Percentiles rank a stretch among this genome's conserved stretches.
These are phyloP conservation scores for Natator depressus DNA, from an alignment of 2,113 vertebrate species.

Conservation along the genomic window DNA sequence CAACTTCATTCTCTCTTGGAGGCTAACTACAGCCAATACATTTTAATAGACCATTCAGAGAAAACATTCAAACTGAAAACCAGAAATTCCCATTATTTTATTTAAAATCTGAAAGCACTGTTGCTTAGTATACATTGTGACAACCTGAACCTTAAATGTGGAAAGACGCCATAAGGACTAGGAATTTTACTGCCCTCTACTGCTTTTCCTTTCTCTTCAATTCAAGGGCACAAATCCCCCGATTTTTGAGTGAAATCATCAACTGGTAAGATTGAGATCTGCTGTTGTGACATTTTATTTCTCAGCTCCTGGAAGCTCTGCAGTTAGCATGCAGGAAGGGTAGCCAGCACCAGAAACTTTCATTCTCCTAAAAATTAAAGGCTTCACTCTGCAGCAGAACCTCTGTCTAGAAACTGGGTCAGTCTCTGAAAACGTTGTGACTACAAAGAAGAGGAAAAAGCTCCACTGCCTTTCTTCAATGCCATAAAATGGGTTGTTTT, in stretches of 20 bases:
- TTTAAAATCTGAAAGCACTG: background rate
- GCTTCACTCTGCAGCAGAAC: background rate
- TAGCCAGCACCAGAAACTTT: background rate
- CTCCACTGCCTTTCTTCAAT: background rate
- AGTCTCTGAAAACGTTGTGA: background rate
- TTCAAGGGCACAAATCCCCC: conserved; percentile 29
- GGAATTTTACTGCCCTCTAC: conserved; percentile 76
- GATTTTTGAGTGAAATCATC: conserved; percentile 3
- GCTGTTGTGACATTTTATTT: background rate
- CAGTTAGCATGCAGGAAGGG: background rate
- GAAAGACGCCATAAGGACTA: conserved; percentile 34
- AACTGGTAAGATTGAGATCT: background rate
- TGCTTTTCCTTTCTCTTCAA: conserved; percentile 48
- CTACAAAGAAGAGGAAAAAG: rapidly evolving
- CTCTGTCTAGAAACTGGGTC: conserved; percentile 39
- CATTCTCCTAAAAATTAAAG: background rate
- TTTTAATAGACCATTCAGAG: too few species aligned
- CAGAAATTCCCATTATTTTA: background rate
- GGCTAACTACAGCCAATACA: background rate
- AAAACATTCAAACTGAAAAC: background rate
- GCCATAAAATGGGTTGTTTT: background rate
- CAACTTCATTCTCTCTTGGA: background rate
- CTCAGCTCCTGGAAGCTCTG: background rate
- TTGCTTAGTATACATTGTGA: background rate
- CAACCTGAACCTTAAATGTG: background rate